Percentiles rank a stretch among this genome's conserved stretches.
Conservation (phyloP, 2,797 vertebrate species). For the Poeciliopsis paucimaculata region DNA sequence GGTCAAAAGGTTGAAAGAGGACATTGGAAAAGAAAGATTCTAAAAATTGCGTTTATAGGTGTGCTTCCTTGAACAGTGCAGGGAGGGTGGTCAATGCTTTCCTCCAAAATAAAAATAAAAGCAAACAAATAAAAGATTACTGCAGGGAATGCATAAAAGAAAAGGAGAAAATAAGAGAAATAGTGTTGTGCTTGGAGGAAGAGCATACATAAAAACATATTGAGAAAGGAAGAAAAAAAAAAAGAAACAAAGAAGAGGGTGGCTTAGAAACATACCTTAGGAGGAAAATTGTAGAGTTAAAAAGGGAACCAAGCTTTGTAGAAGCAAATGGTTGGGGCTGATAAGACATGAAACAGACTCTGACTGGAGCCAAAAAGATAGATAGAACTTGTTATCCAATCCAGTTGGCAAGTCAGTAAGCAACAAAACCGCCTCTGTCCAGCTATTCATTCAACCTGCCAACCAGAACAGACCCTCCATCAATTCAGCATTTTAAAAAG, state of each 20-base stretch:
- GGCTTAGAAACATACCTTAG: conserved; percentile 38
- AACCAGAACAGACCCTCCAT: conserved; percentile 20
- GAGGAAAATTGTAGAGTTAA: conserved; percentile 32
- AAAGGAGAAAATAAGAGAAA: conserved; percentile 25
- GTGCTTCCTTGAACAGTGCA: conserved; percentile 33
- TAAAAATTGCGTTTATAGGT: conserved; percentile 10
- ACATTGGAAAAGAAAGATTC: conserved; percentile 8
- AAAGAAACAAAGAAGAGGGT: conserved; percentile 20
- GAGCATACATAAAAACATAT: conserved; percentile 28
- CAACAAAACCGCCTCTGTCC: conserved; percentile 44
- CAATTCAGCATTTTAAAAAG: conserved; percentile 42
- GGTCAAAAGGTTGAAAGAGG: conserved; percentile 29
- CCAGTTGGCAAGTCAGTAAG: conserved; percentile 43
- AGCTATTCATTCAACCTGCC: conserved; percentile 34
- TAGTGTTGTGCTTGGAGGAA: conserved; percentile 36
- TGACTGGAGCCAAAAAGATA: conserved; percentile 54
- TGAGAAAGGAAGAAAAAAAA: conserved; percentile 6
- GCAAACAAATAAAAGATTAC: conserved; percentile 33
- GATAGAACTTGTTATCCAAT: conserved; percentile 50
- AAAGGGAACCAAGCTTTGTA: conserved; percentile 60
- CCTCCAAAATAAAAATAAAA: conserved; percentile 35
- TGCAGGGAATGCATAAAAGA: conserved; percentile 25
- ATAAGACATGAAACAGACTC: conserved; percentile 73
- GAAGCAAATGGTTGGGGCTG: conserved; percentile 70
- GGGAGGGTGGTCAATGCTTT: conserved; percentile 25